phyloP scores from a whole-genome alignment of 2,113 vertebrate species.

The Sylvilagus bachmani region DNA sequence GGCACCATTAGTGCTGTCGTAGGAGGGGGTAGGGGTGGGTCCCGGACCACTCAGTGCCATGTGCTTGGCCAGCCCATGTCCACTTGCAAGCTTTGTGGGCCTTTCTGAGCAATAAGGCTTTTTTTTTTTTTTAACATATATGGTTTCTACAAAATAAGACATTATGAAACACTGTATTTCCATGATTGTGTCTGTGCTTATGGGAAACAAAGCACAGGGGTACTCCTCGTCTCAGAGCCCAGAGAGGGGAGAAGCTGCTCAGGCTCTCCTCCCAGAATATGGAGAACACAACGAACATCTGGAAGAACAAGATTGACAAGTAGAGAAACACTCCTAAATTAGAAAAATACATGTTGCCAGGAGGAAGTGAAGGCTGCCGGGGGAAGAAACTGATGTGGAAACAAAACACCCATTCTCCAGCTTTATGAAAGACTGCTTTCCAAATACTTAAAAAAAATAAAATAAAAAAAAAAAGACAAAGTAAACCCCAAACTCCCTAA shows the following conservation, averaged over 20 bases:
- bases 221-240: no score
- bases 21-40: rapidly evolving
- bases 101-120: background rate
- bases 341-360: constrained; percentile 21
- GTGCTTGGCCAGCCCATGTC: background rate
- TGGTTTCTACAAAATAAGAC: background rate
- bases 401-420: background rate
- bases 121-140: background rate
- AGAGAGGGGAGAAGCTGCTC: background rate
- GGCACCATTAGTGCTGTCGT: background rate
- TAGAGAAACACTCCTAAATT: background rate
- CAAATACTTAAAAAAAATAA: constrained; percentile 1
- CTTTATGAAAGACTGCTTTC: background rate
- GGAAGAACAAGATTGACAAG: background rate
- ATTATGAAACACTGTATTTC: background rate
- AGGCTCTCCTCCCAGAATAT: background rate
- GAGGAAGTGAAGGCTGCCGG: background rate
- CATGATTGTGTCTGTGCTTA: background rate
- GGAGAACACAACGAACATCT: background rate
- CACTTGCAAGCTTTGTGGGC: background rate
- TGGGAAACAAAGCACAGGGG: background rate
- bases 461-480: constrained; percentile 8
- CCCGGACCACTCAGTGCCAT: background rate
- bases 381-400: background rate
- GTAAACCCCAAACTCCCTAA: background rate